Conservation (phyloP, 2,888 invertebrate genomes). For the Phymatocera aterrima region DNA sequence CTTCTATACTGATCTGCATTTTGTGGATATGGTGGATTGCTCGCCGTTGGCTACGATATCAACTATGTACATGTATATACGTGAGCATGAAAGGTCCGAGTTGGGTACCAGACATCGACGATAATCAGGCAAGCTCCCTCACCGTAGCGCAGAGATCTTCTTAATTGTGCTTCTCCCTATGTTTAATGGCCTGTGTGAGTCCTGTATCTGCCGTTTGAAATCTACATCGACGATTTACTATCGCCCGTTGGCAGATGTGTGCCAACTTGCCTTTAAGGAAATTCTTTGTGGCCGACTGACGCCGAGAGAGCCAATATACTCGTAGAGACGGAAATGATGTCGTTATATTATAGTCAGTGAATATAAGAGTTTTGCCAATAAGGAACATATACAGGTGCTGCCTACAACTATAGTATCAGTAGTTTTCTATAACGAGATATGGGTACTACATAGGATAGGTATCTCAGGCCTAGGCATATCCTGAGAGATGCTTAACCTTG, state of each 20-base stretch:
- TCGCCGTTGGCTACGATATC: neutral
- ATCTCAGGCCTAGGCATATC: neutral
- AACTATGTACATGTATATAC: neutral
- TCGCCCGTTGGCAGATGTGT: slow-evolving; percentile 32
- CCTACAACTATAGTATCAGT: neutral
- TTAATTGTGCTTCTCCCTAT: slow-evolving; percentile 23
- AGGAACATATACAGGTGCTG: neutral
- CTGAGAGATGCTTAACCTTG: slow-evolving; percentile 11
- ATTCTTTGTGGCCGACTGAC: neutral
- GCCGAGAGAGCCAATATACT: neutral
- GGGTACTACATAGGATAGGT: neutral
- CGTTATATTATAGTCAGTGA: neutral
- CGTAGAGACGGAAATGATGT: slow-evolving; percentile 19
- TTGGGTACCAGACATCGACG: neutral
- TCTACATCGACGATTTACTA: slow-evolving; percentile 26
- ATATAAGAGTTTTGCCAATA: neutral
- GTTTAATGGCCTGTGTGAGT: neutral
- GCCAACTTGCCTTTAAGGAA: slow-evolving; percentile 32
- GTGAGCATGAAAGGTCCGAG: neutral
- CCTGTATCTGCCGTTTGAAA: slow-evolving; percentile 14
- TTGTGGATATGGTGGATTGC: neutral
- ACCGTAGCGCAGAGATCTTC: slow-evolving; percentile 3
- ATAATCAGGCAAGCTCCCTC: neutral
- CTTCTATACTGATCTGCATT: neutral
- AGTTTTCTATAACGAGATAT: slow-evolving; percentile 11